Conservation (phyloP, 2,797 vertebrate genomes). For the Sebastes nivosus region DNA sequence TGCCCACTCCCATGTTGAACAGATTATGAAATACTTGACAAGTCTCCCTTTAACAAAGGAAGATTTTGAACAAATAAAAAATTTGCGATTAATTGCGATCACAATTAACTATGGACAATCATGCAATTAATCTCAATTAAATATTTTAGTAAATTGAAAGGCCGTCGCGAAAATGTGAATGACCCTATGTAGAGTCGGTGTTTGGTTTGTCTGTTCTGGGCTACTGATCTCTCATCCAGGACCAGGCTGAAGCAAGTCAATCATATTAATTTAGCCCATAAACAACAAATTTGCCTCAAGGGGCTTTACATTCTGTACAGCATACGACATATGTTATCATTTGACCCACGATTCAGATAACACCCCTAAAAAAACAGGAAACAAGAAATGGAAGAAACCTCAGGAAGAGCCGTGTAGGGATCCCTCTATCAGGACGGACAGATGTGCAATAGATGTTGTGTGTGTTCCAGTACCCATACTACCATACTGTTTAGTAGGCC, state of each 20-base stretch:
- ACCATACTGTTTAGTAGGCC: no score
- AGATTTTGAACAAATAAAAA: no score
- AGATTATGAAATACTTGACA: fast-evolving
- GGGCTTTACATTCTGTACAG: not conserved
- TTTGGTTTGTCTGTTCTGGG: no score
- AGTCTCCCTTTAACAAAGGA: no score
- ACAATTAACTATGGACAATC: no score
- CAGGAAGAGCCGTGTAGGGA: not conserved
- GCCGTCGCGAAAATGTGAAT: no score
- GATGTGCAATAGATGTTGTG: no score
- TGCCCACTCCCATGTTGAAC: fast-evolving
- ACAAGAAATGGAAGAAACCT: not conserved
- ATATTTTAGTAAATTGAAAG: fast-evolving
- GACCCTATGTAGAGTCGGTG: no score
- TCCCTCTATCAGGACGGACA: no score
- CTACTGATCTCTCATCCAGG: not conserved
- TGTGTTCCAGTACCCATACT: fast-evolving
- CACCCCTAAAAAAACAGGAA: not conserved
- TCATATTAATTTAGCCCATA: not conserved
- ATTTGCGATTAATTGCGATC: no score
- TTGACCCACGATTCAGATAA: not conserved
- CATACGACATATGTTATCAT: not conserved
- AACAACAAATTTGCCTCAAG: not conserved
- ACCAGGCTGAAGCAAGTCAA: not conserved
- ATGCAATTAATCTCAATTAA: no score